phyloP scores from a whole-genome alignment of 2,113 vertebrate species.

The Antechinus flavipes region DNA sequence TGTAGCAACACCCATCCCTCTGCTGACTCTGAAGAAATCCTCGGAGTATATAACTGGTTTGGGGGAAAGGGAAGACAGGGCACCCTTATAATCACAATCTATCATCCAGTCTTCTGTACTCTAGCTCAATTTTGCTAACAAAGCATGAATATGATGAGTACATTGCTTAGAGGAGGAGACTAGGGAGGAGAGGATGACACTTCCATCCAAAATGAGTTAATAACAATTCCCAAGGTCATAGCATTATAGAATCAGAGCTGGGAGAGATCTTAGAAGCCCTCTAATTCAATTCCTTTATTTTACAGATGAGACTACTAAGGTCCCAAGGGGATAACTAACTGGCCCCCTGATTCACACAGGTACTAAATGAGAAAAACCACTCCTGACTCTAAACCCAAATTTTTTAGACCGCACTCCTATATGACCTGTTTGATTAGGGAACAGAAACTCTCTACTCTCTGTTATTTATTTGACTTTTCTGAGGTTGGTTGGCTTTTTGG shows the following conservation, averaged over 20 bases:
- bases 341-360: background rate
- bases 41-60: background rate
- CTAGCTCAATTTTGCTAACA: constrained; percentile 72
- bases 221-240: background rate
- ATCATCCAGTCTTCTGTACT: constrained; percentile 61
- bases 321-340: background rate
- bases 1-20: constrained; percentile 67
- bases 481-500: background rate
- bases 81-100: constrained; percentile 70
- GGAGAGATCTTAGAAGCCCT: background rate
- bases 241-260: background rate
- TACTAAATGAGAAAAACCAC: background rate
- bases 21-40: constrained; percentile 76
- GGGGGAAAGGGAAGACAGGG: constrained; percentile 21
- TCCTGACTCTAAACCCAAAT: background rate
- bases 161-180: background rate
- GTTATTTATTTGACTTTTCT: background rate
- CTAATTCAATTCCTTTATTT: background rate
- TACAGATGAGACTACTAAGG: background rate
- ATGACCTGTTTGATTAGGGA: background rate
- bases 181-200: background rate
- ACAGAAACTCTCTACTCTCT: background rate
- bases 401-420: background rate
- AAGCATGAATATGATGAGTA: constrained; percentile 53
- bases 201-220: constrained; percentile 55